These are phyloP conservation scores for Neelides sp. DNA, from an alignment of 1,140 invertebrate species.

Conservation along the genomic window DNA sequence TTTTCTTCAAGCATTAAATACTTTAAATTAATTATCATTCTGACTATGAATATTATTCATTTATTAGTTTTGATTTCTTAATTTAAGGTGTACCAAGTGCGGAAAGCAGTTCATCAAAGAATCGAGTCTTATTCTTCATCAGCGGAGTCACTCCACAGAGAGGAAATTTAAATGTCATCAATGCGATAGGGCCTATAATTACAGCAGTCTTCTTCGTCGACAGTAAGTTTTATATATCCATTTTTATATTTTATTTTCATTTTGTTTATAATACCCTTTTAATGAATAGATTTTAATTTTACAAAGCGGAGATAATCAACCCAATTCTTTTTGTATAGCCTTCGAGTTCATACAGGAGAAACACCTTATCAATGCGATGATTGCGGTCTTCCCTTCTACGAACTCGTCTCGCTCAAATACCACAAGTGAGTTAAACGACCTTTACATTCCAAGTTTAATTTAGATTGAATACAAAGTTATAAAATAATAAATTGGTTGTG, in stretches of 20 bases:
- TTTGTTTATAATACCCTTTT: background rate
- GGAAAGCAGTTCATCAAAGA: slow-evolving; percentile 27
- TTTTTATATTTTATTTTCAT: background rate
- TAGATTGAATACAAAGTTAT: background rate
- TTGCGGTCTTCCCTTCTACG: slow-evolving; percentile 24
- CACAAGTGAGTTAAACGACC: slow-evolving; percentile 14
- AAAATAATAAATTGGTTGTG: background rate
- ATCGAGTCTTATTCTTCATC: slow-evolving; percentile 17
- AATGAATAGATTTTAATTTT: background rate
- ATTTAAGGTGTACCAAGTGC: slow-evolving; percentile 22
- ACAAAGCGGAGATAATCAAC: too few species aligned
- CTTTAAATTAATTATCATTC: background rate
- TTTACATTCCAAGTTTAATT: background rate
- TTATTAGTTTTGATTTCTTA: slow-evolving; percentile 2
- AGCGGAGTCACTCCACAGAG: slow-evolving; percentile 22
- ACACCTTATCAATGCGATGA: slow-evolving; percentile 25
- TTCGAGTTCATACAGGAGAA: slow-evolving; percentile 27
- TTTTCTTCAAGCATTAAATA: background rate
- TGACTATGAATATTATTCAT: background rate
- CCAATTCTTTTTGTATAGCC: background rate
- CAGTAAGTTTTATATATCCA: too few species aligned
- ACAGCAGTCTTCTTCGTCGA: slow-evolving; percentile 26
- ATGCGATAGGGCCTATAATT: slow-evolving; percentile 28
- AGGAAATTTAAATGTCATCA: slow-evolving; percentile 23
- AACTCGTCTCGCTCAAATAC: slow-evolving; percentile 28